phyloP scores from a whole-genome alignment of 2,113 vertebrate species.

The Pogonocichla stellata region DNA sequence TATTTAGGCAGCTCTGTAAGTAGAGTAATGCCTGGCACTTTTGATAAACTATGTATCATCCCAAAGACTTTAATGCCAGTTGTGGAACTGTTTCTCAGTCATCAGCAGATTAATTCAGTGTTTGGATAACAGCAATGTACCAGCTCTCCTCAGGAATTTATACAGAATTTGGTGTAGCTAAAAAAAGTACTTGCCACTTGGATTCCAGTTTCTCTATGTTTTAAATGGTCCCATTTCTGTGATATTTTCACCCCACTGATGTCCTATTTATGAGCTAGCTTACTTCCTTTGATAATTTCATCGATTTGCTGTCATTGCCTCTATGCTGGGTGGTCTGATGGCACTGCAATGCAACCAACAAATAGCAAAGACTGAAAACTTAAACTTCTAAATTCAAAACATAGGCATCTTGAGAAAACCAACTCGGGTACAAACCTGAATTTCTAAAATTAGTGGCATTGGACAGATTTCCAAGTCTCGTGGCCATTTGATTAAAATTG shows the following conservation, averaged over 20 bases:
- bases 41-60: not conserved
- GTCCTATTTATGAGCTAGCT: not conserved
- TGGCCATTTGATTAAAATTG: not conserved
- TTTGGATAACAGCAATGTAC: not conserved
- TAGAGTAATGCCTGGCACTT: not conserved
- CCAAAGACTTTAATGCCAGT: not conserved
- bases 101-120: not conserved
- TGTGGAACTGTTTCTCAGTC: not conserved
- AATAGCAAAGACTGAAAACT: not conserved
- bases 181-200: not conserved
- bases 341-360: not conserved
- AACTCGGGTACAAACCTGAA: not conserved
- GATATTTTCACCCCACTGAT: not conserved
- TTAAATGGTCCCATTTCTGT: not conserved
- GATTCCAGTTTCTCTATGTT: not conserved
- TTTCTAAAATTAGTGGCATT: not conserved
- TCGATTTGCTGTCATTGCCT: not conserved
- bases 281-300: not conserved
- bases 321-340: not conserved
- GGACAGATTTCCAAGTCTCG: not conserved
- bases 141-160: not conserved
- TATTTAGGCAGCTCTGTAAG: not conserved
- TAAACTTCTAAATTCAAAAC: not conserved
- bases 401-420: not conserved
- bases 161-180: not conserved